A percentile compares a stretch with the other conserved stretches of the same genome.
phyloP scores from a whole-genome alignment of 2,113 vertebrate genomes.

The Enhydra lutris region DNA sequence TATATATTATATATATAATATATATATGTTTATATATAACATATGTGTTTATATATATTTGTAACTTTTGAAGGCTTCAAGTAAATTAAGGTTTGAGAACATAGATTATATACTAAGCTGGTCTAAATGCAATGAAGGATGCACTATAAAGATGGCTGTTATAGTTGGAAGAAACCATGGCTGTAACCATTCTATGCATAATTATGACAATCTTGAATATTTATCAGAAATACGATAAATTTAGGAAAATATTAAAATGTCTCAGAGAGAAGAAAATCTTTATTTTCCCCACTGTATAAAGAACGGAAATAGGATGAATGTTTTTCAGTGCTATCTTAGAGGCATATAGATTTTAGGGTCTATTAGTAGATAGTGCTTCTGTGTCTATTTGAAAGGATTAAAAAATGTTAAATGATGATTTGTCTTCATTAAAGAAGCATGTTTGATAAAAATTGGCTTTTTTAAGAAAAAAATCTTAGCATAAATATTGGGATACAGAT shows the following conservation, averaged over 20 bases:
- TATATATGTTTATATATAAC: too few species aligned
- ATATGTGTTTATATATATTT: background rate
- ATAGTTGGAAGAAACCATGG: background rate
- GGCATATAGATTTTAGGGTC: background rate
- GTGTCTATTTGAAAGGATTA: background rate
- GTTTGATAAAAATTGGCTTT: conserved; percentile 1
- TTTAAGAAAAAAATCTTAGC: background rate
- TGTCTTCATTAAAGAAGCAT: background rate
- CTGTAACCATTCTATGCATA: background rate
- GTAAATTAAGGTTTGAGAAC: background rate
- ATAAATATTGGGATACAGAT: conserved; percentile 6
- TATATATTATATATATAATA: too few species aligned
- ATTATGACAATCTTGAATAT: background rate
- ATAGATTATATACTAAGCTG: background rate
- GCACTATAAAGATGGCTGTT: background rate
- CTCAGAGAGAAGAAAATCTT: background rate
- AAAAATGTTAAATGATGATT: background rate
- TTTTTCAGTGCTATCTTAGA: background rate
- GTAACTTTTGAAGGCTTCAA: background rate
- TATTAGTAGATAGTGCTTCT: background rate
- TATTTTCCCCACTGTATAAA: background rate
- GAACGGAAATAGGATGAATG: background rate
- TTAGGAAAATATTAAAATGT: conserved; percentile 12
- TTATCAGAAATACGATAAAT: background rate
- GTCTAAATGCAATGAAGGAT: background rate